Percentiles rank a stretch among this genome's conserved stretches.
Conservation (phyloP, 2,888 invertebrate species). For the Tetheella fluctuosa region DNA sequence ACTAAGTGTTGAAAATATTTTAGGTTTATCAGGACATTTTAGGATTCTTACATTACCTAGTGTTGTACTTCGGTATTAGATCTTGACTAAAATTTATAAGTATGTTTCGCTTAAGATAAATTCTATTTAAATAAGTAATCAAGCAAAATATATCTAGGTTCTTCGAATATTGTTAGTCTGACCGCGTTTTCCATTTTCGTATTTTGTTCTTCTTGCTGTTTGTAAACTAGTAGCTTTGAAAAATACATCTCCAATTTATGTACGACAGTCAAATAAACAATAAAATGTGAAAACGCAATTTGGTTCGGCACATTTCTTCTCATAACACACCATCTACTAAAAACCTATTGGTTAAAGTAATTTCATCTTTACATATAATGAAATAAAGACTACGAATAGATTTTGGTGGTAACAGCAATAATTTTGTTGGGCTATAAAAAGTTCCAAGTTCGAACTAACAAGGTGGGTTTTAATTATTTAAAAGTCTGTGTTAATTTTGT, state of each 20-base stretch:
- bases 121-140: too few relatives aligned
- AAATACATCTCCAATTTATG: slow-evolving; percentile 34
- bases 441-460: slow-evolving; percentile 68
- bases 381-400: neutral
- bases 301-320: slow-evolving; percentile 59
- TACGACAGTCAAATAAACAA: slow-evolving; percentile 74
- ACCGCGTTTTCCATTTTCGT: neutral
- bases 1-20: too few relatives aligned
- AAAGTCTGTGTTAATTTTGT: slow-evolving; percentile 77
- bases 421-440: slow-evolving; percentile 52
- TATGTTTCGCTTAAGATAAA: too few relatives aligned
- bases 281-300: slow-evolving; percentile 69
- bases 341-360: neutral
- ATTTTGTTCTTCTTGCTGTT: neutral
- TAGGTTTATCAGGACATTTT: too few relatives aligned
- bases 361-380: neutral
- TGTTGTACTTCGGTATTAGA: too few relatives aligned
- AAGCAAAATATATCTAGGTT: too few relatives aligned
- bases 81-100: too few relatives aligned
- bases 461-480: slow-evolving; percentile 80
- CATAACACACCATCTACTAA: neutral
- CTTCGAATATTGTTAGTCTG: too few relatives aligned
- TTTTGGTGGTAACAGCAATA: neutral
- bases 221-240: slow-evolving; percentile 35
- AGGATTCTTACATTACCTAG: too few relatives aligned